These are phyloP conservation scores for Pelecanus crispus DNA, from an alignment of 2,113 vertebrate species.

Conservation along the genomic window DNA sequence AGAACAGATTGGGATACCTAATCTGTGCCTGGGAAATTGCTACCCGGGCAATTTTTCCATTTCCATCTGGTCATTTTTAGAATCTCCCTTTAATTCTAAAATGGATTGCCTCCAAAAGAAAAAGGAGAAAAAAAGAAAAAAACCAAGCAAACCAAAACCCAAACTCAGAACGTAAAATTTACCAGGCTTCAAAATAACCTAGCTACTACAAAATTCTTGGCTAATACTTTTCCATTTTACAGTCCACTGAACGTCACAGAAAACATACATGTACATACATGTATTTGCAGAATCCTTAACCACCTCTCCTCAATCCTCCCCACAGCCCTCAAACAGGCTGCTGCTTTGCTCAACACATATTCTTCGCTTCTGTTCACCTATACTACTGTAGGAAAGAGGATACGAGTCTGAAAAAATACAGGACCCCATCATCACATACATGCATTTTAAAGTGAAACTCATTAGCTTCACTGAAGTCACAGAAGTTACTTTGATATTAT, in stretches of 20 bases:
- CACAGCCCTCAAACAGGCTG: background rate
- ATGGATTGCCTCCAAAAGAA: background rate
- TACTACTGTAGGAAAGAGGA: background rate
- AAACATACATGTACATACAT: background rate
- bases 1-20: background rate
- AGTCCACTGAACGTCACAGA: background rate
- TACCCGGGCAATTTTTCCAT: background rate
- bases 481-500: background rate
- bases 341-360: background rate
- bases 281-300: background rate
- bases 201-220: background rate
- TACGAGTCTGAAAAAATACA: background rate
- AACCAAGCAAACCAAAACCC: no score
- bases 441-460: background rate
- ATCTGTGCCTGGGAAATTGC: background rate
- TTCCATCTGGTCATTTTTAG: background rate
- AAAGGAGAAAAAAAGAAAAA: rapidly evolving
- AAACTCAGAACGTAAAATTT: background rate
- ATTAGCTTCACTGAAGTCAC: background rate
- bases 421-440: rapidly evolving
- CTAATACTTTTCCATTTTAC: background rate
- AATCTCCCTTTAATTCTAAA: background rate
- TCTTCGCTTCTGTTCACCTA: background rate
- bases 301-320: background rate
- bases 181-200: background rate